Evolutionary conservation across 2,888 invertebrate genomes (phyloP), one percentile per base, ranked within the genome.

Genomic region (Cyclophora punctaria): DNA sequence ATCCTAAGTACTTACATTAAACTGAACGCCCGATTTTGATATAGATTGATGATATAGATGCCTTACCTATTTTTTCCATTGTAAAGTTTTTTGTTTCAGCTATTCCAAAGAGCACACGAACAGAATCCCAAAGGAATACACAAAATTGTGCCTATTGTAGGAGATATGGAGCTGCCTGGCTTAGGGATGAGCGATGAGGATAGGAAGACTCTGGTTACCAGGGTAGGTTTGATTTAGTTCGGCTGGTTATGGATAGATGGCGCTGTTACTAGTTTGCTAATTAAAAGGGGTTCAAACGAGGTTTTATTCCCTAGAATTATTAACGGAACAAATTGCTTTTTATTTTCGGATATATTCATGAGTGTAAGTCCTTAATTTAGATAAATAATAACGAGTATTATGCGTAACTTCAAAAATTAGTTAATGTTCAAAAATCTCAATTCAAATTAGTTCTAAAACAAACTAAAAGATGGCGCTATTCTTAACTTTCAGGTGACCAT

Each of bases 61-160:
- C 20, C 20, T 20, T n/a, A n/a, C n/a, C n/a, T n/a, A n/a, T 20
- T 20, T 20, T 20, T 20, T 20, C 20, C 20, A 20, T 20, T 20
- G 20, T 2, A 1, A 20, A 20, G 20, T 20, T 20, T 20, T 20
- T 20, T 47, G 41, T 35, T 75, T 76, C 73, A 91, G 91, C 51
- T 93, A 1, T 93, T 92, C 63, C 78, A 84, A 0, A 78, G 77
- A 58, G 79, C 92, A 34, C 90, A 86, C 44, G 80, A 88, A 46
- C 85, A 82, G 48, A 88, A 89, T 44, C 92, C 92, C 0, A 92
- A 93, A 60, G 92, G 91, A n/a, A 84, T 90, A 4, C 90, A 85
- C 60, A 89, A 89, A 57, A 73, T 90, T 2, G 67, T 83, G 0
- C 81, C 87, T 0, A 72, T 90, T 1, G 65, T 88, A 0, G 93